A percentile compares a stretch with the other conserved stretches of the same genome.
phyloP scores from a whole-genome alignment of 2,888 invertebrate genomes.

The Bellardia bayeri region DNA sequence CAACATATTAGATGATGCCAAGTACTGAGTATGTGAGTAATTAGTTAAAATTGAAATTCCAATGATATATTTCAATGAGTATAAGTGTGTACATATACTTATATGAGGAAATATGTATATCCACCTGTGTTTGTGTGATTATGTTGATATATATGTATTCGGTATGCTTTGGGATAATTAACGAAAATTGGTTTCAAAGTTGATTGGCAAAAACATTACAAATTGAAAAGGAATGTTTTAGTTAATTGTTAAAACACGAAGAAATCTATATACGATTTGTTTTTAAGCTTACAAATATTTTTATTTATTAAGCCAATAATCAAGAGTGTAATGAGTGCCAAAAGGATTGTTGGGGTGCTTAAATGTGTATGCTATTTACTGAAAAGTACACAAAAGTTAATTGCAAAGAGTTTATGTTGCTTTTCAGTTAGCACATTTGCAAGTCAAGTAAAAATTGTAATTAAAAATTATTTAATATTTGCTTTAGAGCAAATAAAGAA shows the following conservation, averaged over 20 bases:
- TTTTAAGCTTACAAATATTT: slow-evolving; percentile 39
- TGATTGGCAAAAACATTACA: slow-evolving; percentile 61
- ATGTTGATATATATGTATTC: not conserved
- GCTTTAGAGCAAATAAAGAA: no score
- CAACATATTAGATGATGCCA: slow-evolving; percentile 54
- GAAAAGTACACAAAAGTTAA: not conserved
- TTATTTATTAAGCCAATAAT: slow-evolving; percentile 60
- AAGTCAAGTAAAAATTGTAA: no score
- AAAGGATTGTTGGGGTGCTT: not conserved
- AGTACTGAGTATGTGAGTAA: slow-evolving; percentile 62
- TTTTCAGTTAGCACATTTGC: no score
- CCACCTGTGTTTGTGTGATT: slow-evolving; percentile 1
- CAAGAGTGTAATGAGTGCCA: not conserved
- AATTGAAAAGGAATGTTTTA: slow-evolving; percentile 64
- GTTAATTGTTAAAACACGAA: slow-evolving; percentile 61
- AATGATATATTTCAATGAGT: slow-evolving; percentile 30
- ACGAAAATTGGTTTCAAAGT: slow-evolving; percentile 70
- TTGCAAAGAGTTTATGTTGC: not conserved
- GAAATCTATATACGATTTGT: slow-evolving; percentile 37
- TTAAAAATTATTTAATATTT: no score
- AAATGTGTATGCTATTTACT: no score
- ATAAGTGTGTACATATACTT: not conserved
- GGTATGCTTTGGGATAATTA: slow-evolving; percentile 68
- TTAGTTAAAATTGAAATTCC: slow-evolving; percentile 72
- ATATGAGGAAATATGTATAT: not conserved